Evolutionary conservation across 2,888 invertebrate species (phyloP).

Genomic region (Clistopyga incitator): DNA sequence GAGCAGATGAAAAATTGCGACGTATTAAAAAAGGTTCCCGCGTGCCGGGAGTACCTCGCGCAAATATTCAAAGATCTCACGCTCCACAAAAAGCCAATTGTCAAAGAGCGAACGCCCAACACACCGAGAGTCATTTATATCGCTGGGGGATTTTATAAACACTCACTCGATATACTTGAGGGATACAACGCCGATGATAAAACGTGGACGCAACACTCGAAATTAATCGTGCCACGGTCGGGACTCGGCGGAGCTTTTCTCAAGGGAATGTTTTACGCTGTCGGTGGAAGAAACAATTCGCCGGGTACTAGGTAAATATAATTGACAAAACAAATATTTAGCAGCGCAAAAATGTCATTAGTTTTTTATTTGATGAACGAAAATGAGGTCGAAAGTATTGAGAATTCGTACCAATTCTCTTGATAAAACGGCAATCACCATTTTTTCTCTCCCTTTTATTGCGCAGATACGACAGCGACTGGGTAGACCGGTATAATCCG

Average conservation of each 20-base stretch:
- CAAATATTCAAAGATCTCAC: slow-evolving; percentile 96
- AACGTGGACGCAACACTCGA: slow-evolving; percentile 92
- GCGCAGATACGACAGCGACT: slow-evolving; percentile 91
- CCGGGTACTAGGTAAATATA: slow-evolving; percentile 89
- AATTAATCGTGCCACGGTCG: slow-evolving; percentile 94
- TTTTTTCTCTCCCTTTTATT: slow-evolving; percentile 2
- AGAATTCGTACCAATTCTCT: background rate
- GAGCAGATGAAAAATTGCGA: slow-evolving; percentile 97
- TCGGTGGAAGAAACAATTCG: slow-evolving; percentile 96
- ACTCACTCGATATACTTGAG: slow-evolving; percentile 94
- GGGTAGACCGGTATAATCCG: slow-evolving; percentile 96
- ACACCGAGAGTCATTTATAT: slow-evolving; percentile 96
- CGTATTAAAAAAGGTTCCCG: slow-evolving; percentile 93
- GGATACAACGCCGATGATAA: slow-evolving; percentile 95
- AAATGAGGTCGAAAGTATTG: background rate
- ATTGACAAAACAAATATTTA: no score
- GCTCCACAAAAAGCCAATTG: slow-evolving; percentile 93
- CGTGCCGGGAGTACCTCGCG: slow-evolving; percentile 95
- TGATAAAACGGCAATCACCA: background rate
- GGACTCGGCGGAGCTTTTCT: slow-evolving; percentile 94
- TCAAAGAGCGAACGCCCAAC: slow-evolving; percentile 94
- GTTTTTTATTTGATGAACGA: no score
- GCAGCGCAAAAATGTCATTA: no score
- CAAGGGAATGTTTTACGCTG: slow-evolving; percentile 95
- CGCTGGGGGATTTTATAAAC: slow-evolving; percentile 94